phyloP scores from a whole-genome alignment of 1,140 invertebrate genomes.

The Gryon sp. region DNA sequence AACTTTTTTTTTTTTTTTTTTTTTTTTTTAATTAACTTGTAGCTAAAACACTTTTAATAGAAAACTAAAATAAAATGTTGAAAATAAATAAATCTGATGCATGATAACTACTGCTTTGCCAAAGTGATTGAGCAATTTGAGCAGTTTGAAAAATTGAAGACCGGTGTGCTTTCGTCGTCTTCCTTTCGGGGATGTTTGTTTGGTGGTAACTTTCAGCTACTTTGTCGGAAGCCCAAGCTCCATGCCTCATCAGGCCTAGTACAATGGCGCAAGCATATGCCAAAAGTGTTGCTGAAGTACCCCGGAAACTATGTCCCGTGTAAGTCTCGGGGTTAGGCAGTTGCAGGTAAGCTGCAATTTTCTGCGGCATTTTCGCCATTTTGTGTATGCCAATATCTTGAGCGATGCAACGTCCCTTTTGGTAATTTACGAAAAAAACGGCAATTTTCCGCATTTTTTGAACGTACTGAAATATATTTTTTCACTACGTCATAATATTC shows the following conservation, averaged over 20 bases:
- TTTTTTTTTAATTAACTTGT: too few relatives aligned
- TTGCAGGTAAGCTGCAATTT: neutral
- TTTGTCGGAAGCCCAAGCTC: neutral
- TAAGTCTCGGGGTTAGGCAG: too few relatives aligned
- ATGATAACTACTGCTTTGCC: too few relatives aligned
- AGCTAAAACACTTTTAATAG: too few relatives aligned
- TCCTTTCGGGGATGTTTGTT: too few relatives aligned
- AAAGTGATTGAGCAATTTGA: too few relatives aligned
- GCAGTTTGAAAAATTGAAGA: too few relatives aligned
- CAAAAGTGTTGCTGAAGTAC: neutral
- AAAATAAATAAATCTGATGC: too few relatives aligned
- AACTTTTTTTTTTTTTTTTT: too few relatives aligned
- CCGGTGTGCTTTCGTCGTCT: too few relatives aligned
- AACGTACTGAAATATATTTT: neutral
- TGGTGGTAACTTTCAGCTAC: neutral
- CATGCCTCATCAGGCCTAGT: neutral
- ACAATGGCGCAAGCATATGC: neutral
- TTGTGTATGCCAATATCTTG: too few relatives aligned
- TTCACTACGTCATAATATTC: neutral
- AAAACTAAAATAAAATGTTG: too few relatives aligned
- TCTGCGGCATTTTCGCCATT: neutral
- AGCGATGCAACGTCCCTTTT: neutral
- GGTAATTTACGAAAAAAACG: conserved; percentile 2
- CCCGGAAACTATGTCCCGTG: neutral
- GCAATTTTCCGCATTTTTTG: neutral